Conservation (phyloP, 2,113 vertebrate species). For the Choloepus hoffmanni region DNA sequence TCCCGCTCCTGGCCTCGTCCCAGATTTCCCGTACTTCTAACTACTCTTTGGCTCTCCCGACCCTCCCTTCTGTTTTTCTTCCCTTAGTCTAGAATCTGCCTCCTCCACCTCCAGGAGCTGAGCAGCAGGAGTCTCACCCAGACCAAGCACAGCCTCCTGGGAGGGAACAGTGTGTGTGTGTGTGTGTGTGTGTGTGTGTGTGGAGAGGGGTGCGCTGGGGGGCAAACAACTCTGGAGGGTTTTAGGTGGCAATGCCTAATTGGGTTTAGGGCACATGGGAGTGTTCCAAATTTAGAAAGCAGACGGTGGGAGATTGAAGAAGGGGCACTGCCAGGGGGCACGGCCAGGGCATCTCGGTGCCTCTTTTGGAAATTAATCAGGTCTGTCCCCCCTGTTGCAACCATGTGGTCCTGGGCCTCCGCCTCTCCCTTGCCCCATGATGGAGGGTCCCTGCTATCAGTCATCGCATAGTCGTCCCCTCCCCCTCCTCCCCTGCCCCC, state of each 20-base stretch:
- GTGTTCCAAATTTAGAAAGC: neutral
- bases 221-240: neutral
- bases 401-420: neutral
- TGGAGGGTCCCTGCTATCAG: neutral
- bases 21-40: too few species aligned
- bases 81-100: neutral
- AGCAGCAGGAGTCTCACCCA: neutral
- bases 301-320: neutral
- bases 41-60: neutral
- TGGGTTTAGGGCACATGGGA: neutral
- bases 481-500: neutral
- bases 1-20: neutral
- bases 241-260: neutral
- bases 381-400: neutral
- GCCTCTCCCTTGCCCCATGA: fast-evolving
- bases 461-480: neutral
- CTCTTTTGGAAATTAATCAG: neutral
- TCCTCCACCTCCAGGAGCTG: too few species aligned
- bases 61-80: too few species aligned
- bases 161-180: fast-evolving
- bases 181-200: fast-evolving
- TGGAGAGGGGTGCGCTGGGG: too few species aligned
- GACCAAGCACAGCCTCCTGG: too few species aligned
- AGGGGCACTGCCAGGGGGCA: fast-evolving
- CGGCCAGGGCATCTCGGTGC: fast-evolving